Evolutionary conservation across 2,797 vertebrate species (phyloP), one percentile per base, ranked within the genome.

Genomic region (Hybognathus amarus): DNA sequence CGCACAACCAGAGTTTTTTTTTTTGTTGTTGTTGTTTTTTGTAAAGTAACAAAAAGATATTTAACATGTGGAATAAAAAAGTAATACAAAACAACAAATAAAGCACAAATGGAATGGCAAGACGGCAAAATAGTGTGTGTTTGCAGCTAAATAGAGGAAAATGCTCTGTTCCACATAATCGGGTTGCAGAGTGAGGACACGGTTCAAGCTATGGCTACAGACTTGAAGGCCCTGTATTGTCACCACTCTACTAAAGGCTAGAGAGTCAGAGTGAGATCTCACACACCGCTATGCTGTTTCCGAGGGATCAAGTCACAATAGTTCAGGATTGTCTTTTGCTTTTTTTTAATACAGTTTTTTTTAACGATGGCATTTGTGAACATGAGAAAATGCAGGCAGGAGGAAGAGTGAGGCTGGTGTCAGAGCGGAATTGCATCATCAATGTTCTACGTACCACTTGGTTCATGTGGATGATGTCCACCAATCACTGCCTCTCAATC

Each of bases 301-400:
- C 92, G 91, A 91, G 91, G 90, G 90, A 94, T 89, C 89, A 50
- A 74, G 88, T 92, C 79, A 92, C 92, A 84, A 92, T 91, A 91
- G 90, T 93, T 91, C 85, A 91, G 93, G 93, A 92, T 92, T 92
- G 91, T 92, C 91, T 91, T 90, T 88, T 90, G 91, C 91, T 18
- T 88, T 89, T 79, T 75, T 92, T 90, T 90, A 92, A 92, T 89
- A 89, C 90, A 90, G 89, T 90, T 69, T 85, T 82, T 77, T 85
- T 47, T 83, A 73, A 86, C 27, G 50, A 78, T 77, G 71, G 68
- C 74, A 63, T 82, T 81, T 66, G 61, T 76, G 81, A 63, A 85
- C 59, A 40, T 79, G 78, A 67, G 78, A 38, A 84, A 85, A 81
- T 59, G 74, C 52, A 76, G 42, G 83, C 36, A 24, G 30, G 33